These are phyloP conservation scores for Saccostrea glomerata DNA, from an alignment of 1,140 invertebrate genomes.

Conservation along the genomic window DNA sequence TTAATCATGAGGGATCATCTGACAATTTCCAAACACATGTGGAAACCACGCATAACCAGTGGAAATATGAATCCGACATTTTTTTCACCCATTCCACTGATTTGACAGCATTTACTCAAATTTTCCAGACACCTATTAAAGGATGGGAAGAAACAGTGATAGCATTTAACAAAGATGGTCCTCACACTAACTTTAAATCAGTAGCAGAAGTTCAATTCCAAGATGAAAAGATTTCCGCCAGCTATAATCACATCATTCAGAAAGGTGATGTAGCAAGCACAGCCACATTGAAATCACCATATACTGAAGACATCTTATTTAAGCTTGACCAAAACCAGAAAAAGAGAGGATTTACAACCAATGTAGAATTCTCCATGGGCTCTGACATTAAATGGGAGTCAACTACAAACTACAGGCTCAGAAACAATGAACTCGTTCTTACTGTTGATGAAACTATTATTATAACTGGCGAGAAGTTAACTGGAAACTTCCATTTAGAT, in stretches of 20 bases:
- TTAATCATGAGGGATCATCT: conserved; percentile 45
- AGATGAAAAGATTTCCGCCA: conserved; percentile 44
- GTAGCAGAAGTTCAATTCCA: conserved; percentile 46
- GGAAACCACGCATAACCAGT: conserved; percentile 47
- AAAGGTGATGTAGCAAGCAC: conserved; percentile 42
- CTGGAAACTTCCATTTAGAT: background rate
- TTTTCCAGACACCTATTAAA: conserved; percentile 36
- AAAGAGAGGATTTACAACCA: conserved; percentile 47
- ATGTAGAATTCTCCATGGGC: conserved; percentile 44
- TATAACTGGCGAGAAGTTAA: conserved; percentile 39
- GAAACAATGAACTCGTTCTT: conserved; percentile 39
- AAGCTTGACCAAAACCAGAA: conserved; percentile 47
- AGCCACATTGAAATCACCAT: conserved; percentile 43
- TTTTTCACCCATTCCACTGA: conserved; percentile 41
- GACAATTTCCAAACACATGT: conserved; percentile 46
- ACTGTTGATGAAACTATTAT: conserved; percentile 1
- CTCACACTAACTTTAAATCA: conserved; percentile 39
- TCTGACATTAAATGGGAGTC: conserved; percentile 11
- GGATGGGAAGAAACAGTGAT: conserved; percentile 43
- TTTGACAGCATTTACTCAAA: conserved; percentile 44
- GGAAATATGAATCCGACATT: conserved; percentile 29
- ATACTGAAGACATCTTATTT: conserved; percentile 47
- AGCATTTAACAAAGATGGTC: conserved; percentile 54
- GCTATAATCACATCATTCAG: conserved; percentile 16
- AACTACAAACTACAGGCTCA: conserved; percentile 42